Percentiles rank a stretch among this genome's conserved stretches.
Evolutionary conservation across 2,113 vertebrate species (phyloP).

Genomic region (Pterocles orientalis): DNA sequence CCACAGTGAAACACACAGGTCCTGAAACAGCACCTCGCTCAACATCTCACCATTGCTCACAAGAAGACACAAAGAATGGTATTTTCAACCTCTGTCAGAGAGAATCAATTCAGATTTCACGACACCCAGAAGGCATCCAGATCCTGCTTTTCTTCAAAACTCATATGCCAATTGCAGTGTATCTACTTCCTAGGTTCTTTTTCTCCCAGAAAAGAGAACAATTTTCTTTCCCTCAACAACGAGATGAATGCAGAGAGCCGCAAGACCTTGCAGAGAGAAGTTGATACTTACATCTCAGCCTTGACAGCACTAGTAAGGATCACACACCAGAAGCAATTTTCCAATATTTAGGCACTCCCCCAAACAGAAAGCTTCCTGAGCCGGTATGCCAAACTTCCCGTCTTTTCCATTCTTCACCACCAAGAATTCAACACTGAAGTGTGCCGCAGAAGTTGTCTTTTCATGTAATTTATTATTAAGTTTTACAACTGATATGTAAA

Average conservation of each 20-base stretch:
- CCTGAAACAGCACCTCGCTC: not conserved
- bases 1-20: not conserved
- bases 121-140: not conserved
- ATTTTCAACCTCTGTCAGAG: not conserved
- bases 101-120: not conserved
- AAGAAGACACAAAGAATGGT: not conserved
- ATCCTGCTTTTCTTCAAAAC: not conserved
- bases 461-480: not conserved
- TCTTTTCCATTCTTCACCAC: not conserved
- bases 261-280: not conserved
- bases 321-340: not conserved
- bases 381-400: not conserved
- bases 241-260: not conserved
- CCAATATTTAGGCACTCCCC: constrained; percentile 18
- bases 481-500: not conserved
- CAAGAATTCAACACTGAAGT: not conserved
- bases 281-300: constrained; percentile 5
- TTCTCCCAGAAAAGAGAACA: not conserved
- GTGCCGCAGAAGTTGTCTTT: not conserved
- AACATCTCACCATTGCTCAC: not conserved
- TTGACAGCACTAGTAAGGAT: not conserved
- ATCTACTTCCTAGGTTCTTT: not conserved
- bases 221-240: not conserved
- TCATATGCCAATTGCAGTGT: not conserved
- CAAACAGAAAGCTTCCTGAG: not conserved